Conservation (phyloP, 2,888 invertebrate species). For the Tolmerus cingulatus region DNA sequence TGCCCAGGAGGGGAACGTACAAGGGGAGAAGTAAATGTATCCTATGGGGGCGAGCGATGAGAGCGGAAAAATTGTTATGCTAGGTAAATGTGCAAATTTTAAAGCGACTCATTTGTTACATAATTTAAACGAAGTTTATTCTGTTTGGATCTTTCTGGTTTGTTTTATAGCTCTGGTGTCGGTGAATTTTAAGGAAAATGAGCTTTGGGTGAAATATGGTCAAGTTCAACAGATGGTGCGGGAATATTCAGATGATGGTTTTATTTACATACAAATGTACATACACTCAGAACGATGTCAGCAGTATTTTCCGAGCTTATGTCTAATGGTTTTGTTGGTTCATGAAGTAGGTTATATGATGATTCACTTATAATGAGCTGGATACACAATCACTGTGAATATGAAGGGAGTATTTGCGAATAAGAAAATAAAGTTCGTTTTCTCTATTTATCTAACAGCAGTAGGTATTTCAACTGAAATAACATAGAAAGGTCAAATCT, state of each 20-base stretch:
- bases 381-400: neutral
- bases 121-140: conserved; percentile 2
- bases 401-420: neutral
- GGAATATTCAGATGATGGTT: neutral
- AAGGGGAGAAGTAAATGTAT: neutral
- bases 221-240: conserved; percentile 3
- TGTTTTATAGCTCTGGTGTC: neutral
- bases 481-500: too few relatives aligned
- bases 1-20: neutral
- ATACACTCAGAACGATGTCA: neutral
- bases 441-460: neutral
- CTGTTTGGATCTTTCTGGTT: conserved; percentile 11
- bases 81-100: conserved; percentile 13
- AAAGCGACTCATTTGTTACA: conserved; percentile 18
- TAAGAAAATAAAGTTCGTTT: neutral
- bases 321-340: neutral
- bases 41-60: neutral
- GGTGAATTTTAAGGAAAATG: neutral
- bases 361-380: neutral
- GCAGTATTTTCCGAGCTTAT: neutral
- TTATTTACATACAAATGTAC: neutral
- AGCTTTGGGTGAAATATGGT: neutral
- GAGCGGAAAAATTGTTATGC: neutral
- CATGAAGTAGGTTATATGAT: neutral
- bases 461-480: neutral